Base-by-base conservation (phyloP, 2,888 invertebrate species). In the Gymnosoma rotundatum region DNA sequence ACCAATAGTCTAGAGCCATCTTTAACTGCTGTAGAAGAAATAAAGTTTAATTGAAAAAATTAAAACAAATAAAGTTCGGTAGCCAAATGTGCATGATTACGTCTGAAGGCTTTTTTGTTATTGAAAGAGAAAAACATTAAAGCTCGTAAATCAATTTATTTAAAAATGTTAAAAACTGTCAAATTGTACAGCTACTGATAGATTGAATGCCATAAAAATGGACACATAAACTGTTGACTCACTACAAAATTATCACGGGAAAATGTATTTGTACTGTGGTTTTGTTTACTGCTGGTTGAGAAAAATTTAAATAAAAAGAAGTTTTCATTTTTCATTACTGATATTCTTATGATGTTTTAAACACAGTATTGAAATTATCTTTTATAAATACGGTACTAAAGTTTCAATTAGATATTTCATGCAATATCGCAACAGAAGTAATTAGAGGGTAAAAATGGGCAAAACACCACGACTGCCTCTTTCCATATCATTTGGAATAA, bases 101-200 rank as follows among this genome's bases (percentile, higher is more conserved):
- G n/a, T 66, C 50, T 58, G 78, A 58, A 72, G 72, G 72, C 66
- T 60, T 72, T 64, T 50, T 52, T n/a, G n/a, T n/a, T 79, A 73
- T 45, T 21, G 66, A 64, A 81, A 38, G 50, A 36, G 20, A 18
- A 76, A 52, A 58, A 50, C n/a, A 61, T 42, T 52, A 60, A 84
- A 78, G 58, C 78, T 81, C 84, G 81, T 90, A 90, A 90, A 90
- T 90, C 90, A 90, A 90, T 90, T 90, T 89, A 90, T 90, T 90
- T 89, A 66, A 86, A 88, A 89, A 90, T 90, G 90, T 90, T 90
- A 89, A 88, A 88, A 88, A 88, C 90, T 90, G 90, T 90, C 90
- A 90, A 90, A 90, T 89, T 88, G 87, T 88, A 89, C 87, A 88
- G 90, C 89, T 89, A 90, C 90, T 88, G 90, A 88, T 86, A 89